A percentile compares a stretch with the other conserved stretches of the same genome.
Conservation (phyloP, 2,888 invertebrate species). For the Melipona bicolor region DNA sequence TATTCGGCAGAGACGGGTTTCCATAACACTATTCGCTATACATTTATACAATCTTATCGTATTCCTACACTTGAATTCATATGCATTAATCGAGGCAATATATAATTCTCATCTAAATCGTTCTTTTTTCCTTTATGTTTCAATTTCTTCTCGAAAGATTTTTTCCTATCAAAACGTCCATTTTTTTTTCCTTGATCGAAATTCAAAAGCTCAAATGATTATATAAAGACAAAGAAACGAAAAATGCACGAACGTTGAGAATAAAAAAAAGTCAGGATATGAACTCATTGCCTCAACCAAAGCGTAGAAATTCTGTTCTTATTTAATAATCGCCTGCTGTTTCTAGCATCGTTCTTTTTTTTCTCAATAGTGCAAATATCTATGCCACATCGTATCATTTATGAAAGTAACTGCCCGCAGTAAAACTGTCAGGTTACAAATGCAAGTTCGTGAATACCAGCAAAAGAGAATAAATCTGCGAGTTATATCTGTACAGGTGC, state of each 20-base stretch:
- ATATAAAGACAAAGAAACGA: conserved; percentile 33
- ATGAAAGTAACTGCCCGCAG: conserved; percentile 68
- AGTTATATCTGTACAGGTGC: conserved; percentile 76
- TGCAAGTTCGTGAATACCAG: conserved; percentile 65
- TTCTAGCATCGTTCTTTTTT: conserved; percentile 61
- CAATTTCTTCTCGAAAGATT: conserved; percentile 29
- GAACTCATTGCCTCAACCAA: conserved; percentile 68
- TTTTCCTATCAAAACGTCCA: conserved; percentile 26
- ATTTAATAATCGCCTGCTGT: conserved; percentile 60
- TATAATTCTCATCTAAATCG: conserved; percentile 50
- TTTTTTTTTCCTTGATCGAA: conserved; percentile 7
- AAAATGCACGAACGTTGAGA: conserved; percentile 43
- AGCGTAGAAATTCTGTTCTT: conserved; percentile 68
- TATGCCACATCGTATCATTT: conserved; percentile 60
- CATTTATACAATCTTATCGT: conserved; percentile 82
- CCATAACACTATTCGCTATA: conserved; percentile 81
- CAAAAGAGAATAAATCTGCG: conserved; percentile 65
- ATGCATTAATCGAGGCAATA: conserved; percentile 69
- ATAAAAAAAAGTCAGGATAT: conserved; percentile 50
- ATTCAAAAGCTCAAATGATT: conserved; percentile 52
- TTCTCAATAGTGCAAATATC: conserved; percentile 72
- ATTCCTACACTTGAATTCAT: conserved; percentile 69
- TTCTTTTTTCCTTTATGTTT: conserved; percentile 27
- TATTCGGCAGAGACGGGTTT: conserved; percentile 77
- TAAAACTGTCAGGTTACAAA: conserved; percentile 65